Percentiles rank a stretch among this genome's conserved stretches.
Evolutionary conservation across 2,797 vertebrate genomes (phyloP).

Genomic region (Corythornis leucogaster): DNA sequence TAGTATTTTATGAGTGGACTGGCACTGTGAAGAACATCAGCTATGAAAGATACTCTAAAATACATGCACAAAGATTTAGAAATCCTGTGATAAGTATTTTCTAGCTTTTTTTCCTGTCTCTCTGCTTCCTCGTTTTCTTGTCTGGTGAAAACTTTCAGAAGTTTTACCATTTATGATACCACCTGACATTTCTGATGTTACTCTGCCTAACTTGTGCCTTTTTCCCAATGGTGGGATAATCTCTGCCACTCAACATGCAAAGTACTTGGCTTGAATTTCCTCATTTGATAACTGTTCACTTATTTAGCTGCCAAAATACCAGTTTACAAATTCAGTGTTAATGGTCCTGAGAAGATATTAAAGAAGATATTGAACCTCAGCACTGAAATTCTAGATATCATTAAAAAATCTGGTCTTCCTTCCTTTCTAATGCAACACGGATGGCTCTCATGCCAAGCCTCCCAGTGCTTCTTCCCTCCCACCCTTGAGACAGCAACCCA

Average conservation of each 20-base stretch:
- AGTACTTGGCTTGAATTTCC: not conserved
- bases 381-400: not conserved
- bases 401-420: not conserved
- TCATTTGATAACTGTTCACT: not conserved
- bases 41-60: not conserved
- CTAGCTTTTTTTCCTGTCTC: not conserved
- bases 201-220: not conserved
- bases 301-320: not conserved
- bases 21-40: not conserved
- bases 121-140: not conserved
- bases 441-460: not conserved
- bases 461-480: accelerated
- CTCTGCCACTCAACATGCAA: not conserved
- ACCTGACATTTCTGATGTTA: not conserved
- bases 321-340: not conserved
- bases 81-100: not conserved
- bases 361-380: not conserved
- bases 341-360: not conserved
- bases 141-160: not conserved
- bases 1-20: not conserved
- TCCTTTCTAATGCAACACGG: not conserved
- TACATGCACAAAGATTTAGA: not conserved
- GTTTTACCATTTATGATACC: not conserved
- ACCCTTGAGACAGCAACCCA: not conserved
- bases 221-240: not conserved